Conservation (phyloP, 2,888 invertebrate species). For the Physocephala rufipes region DNA sequence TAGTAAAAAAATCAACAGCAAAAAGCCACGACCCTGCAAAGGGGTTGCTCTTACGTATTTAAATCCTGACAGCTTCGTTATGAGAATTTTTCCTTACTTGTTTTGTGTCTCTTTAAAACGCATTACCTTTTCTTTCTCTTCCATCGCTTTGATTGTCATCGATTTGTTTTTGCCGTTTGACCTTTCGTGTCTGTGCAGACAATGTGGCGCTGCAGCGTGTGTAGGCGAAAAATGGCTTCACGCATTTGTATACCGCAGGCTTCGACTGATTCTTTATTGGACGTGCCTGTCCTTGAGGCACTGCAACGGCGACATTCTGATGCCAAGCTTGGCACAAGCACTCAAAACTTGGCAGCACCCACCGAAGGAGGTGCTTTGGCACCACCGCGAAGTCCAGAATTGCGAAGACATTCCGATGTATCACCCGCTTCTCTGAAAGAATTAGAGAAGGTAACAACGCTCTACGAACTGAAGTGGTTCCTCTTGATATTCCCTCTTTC, state of each 20-base stretch:
- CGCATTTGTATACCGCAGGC: conserved; percentile 81
- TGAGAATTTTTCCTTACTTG: too few relatives aligned
- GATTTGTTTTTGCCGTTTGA: too few relatives aligned
- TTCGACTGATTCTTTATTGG: conserved; percentile 84
- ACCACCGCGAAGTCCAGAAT: conserved; percentile 85
- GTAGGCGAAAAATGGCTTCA: conserved; percentile 83
- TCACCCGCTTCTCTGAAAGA: conserved; percentile 88
- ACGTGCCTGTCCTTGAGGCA: conserved; percentile 81
- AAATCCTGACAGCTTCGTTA: too few relatives aligned
- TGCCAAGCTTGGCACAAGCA: conserved; percentile 72
- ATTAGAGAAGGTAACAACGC: conserved; percentile 79
- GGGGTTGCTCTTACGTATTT: too few relatives aligned
- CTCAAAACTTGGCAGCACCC: conserved; percentile 64
- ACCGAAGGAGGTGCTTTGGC: conserved; percentile 70
- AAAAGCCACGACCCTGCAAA: too few relatives aligned
- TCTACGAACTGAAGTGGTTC: background rate
- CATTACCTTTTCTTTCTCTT: conserved; percentile 5
- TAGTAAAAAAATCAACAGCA: too few relatives aligned
- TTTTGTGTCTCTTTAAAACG: background rate
- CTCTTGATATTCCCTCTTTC: background rate
- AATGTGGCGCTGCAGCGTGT: conserved; percentile 90
- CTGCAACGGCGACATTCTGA: conserved; percentile 85
- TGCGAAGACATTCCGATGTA: conserved; percentile 85
- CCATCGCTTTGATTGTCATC: background rate
- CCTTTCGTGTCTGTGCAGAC: conserved; percentile 65